phyloP scores from a whole-genome alignment of 2,113 vertebrate species.

The Miniopterus natalensis region DNA sequence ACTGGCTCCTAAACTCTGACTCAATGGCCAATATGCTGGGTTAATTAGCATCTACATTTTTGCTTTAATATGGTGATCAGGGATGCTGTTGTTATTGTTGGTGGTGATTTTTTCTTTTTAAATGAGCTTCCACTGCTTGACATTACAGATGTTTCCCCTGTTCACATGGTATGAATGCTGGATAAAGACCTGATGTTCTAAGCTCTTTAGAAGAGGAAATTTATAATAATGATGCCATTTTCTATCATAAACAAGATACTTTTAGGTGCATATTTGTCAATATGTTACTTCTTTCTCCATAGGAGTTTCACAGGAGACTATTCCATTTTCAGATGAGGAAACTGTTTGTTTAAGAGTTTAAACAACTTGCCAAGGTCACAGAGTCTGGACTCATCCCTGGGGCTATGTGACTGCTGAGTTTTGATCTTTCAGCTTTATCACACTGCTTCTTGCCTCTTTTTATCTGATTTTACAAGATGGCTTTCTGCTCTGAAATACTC shows the following conservation, averaged over 20 bases:
- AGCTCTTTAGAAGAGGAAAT: conserved; percentile 51
- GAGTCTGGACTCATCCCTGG: neutral
- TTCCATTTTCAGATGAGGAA: conserved; percentile 17
- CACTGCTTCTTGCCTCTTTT: conserved; percentile 9
- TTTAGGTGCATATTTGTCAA: neutral
- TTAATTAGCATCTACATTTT: conserved; percentile 57
- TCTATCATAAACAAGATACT: neutral
- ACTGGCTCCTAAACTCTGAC: conserved; percentile 52
- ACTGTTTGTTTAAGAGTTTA: neutral
- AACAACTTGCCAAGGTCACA: neutral
- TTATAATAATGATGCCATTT: conserved; percentile 15
- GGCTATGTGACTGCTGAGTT: neutral
- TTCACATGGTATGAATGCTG: conserved; percentile 46
- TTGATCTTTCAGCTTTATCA: neutral
- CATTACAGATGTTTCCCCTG: conserved; percentile 23
- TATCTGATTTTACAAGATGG: conserved; percentile 37
- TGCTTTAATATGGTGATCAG: conserved; percentile 46
- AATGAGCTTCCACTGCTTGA: conserved; percentile 47
- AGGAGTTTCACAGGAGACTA: neutral
- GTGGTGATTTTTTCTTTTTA: conserved; percentile 28
- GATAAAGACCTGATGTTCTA: conserved; percentile 50
- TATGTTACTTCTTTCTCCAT: conserved; percentile 11
- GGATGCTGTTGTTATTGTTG: conserved; percentile 45
- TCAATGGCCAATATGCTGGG: conserved; percentile 21
- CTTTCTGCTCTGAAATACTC: conserved; percentile 37